Evolutionary conservation across 1,140 invertebrate species (phyloP), one percentile per base, ranked within the genome.

Genomic region (Diabrotica undecimpunctata): DNA sequence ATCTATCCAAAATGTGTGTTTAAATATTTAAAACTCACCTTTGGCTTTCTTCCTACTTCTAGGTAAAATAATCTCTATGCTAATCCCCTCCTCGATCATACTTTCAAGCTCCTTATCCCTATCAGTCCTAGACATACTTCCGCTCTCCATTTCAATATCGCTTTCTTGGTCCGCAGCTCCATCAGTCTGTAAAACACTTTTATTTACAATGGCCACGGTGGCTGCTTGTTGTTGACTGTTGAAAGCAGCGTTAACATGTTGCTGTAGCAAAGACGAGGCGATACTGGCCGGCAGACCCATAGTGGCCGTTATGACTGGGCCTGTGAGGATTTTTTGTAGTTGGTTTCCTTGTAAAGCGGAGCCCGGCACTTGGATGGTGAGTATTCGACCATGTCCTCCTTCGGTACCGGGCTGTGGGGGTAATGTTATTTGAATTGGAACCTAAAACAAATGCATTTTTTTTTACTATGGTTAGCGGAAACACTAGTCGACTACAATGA

Each of bases 161-260:
- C n/a, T n/a, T 13, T 65, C 62, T 37, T 51, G 9, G 53, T 64
- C 67, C 5, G 35, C 35, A 8, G 69, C 62, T 37, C 78, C 78
- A 62, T 79, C 78, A 37, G 66, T 73, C 66, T 79, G 78, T 65
- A 75, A 69, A 61, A 78, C 66, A 69, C 64, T 70, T 62, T 71
- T 76, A 52, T 71, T 75, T 35, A 74, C 66, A 65, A 76, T 69
- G 5, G 70, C 65, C 7, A 73, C 65, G 7, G 69, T 50, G 7
- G 73, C 65, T 9, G 72, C 54, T 57, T 74, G 72, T 58, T 74
- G 73, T 59, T 74, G 73, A 59, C 73, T 74, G 39, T 66, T 83
- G 12, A 91, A 79, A n/a, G 90, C 90, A 35, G 87, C 88, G 79
- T 92, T 93, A 3, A 96, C 90, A 78, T 95, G 92, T 74, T 93